phyloP scores from a whole-genome alignment of 2,797 vertebrate genomes.

The Halcyon leucocephala region DNA sequence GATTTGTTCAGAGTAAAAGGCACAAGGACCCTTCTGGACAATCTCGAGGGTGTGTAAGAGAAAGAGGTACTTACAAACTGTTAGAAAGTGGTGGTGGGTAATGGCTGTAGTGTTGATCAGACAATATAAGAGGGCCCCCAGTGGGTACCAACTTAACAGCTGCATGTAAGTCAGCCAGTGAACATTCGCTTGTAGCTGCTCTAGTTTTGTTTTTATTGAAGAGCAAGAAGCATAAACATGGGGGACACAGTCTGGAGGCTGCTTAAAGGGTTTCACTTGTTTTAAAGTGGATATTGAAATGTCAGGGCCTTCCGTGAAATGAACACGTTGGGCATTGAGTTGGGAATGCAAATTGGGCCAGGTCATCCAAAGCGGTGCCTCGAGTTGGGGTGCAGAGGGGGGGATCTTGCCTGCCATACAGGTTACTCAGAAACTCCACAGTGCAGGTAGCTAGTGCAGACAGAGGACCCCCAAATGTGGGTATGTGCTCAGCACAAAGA shows the following conservation, averaged over 20 bases:
- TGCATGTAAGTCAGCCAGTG: conserved; percentile 73
- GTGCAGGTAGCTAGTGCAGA: background rate
- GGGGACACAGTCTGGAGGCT: conserved; percentile 53
- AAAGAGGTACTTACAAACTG: conserved; percentile 75
- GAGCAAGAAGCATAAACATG: conserved; percentile 73
- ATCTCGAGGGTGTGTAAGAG: conserved; percentile 46
- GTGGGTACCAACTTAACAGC: conserved; percentile 75
- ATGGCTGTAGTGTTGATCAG: conserved; percentile 77
- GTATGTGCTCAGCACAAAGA: background rate
- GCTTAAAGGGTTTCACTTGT: conserved; percentile 64
- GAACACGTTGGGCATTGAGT: background rate
- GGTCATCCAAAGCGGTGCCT: background rate
- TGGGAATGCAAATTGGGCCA: background rate
- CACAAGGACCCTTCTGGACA: conserved; percentile 71
- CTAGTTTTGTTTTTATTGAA: conserved; percentile 76
- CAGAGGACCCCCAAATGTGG: background rate
- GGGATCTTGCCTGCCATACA: background rate
- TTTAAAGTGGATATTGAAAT: conserved; percentile 64
- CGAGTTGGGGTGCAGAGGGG: rapidly evolving
- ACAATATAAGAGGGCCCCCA: conserved; percentile 66
- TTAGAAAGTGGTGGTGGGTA: conserved; percentile 76
- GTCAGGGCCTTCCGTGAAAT: conserved; percentile 16
- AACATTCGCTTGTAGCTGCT: conserved; percentile 74
- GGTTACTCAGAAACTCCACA: background rate
- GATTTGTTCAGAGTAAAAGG: conserved; percentile 69